Conservation (phyloP, 2,113 vertebrate species). For the Pavo muticus region DNA sequence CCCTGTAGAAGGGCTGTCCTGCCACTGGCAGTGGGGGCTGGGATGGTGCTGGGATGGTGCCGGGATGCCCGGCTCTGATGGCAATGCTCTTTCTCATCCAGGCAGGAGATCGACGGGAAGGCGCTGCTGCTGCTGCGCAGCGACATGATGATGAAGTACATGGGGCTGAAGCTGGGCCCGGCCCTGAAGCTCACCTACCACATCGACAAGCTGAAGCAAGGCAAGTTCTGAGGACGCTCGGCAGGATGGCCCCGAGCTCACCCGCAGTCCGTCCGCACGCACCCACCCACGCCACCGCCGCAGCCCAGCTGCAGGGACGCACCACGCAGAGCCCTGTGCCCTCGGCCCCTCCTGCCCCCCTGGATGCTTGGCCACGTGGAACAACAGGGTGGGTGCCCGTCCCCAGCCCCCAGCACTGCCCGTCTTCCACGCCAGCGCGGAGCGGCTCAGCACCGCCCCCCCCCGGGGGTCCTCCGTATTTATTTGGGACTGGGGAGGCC, state of each 20-base stretch:
- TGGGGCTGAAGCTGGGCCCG: conserved; percentile 97
- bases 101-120: conserved; percentile 93
- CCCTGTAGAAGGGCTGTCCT: too few relatives aligned
- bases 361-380: too few relatives aligned
- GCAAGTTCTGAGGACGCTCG: conserved; percentile 81
- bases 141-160: conserved; percentile 98
- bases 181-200: conserved; percentile 97
- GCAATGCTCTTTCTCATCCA: not conserved
- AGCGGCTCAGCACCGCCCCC: too few relatives aligned
- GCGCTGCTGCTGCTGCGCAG: conserved; percentile 90
- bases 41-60: too few relatives aligned
- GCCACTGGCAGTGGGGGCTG: too few relatives aligned
- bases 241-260: not conserved
- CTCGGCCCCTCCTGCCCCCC: too few relatives aligned
- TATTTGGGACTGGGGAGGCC: not conserved
- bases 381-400: too few relatives aligned
- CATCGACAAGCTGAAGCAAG: conserved; percentile 96
- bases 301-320: not conserved
- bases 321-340: too few relatives aligned
- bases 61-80: not conserved
- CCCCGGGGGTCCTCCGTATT: not conserved
- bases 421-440: rapidly evolving
- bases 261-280: conserved; percentile 34
- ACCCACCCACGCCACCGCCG: not conserved
- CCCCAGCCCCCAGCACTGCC: too few relatives aligned